Evolutionary conservation across 1,140 invertebrate genomes (phyloP), one percentile per base, ranked within the genome.

Genomic region (Lithobius niger): DNA sequence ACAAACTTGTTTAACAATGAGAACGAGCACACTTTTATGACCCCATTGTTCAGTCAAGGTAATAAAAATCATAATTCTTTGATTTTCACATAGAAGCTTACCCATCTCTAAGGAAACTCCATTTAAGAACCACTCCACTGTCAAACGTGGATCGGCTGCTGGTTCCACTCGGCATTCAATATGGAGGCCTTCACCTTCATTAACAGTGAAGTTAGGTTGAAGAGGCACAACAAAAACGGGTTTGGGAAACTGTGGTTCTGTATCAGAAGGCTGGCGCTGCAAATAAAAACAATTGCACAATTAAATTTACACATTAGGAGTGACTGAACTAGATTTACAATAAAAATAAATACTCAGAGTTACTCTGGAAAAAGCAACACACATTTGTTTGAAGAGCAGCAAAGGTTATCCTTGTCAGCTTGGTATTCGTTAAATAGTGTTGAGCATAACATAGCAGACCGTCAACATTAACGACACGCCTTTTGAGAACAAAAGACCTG

Each of bases 141-240:
- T 86, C n/a, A 94, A 74, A 65, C 94, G 86, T 1, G 95, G 95
- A 78, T 99, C 96, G 67, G 93, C 84, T 69, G 96, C 90, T 0
- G 95, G 96, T 70, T 93, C 88, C 3, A 96, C 88, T 66, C 87
- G 84, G 47, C 85, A 91, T 71, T 97, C 91, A 56, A 99, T 76
- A 70, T 94, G 88, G 27, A 95, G 77, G 1, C 87, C 77, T 70
- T 95, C 83, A 36, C 86, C 84, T 75, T 99, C 96, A 54, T 82
- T 78, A n/a, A 97, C 73, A 65, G 80, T 81, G 64, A 88, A 83
- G 71, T 90, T 84, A 18, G 82, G 76, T 67, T 80, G 79, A 50
- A 92, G 74, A 36, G 87, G 88, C 42, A 84, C 82, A 1, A 82
- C 83, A 81, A 91, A 97, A 57, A 87, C 78, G 43, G 92, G 92